Evolutionary conservation across 2,888 invertebrate genomes (phyloP).

Genomic region (Craniophora ligustri): DNA sequence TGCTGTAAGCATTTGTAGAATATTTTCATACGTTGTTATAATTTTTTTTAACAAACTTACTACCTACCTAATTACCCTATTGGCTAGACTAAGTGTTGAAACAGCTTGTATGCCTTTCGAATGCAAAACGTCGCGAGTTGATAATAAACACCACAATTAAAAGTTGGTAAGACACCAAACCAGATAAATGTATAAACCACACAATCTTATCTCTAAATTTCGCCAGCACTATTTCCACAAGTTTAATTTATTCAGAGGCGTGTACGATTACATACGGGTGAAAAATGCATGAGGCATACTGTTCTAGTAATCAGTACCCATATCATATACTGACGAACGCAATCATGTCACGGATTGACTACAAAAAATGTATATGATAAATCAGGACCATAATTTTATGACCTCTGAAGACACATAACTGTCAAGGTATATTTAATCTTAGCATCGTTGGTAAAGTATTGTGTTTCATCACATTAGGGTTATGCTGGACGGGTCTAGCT

Average conservation of each 20-base stretch:
- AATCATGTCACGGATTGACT: constrained; percentile 67
- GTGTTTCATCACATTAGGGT: constrained; percentile 16
- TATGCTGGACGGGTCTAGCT: constrained; percentile 47
- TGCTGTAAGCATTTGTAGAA: too few species aligned
- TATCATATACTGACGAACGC: constrained; percentile 60
- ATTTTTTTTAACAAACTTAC: too few species aligned
- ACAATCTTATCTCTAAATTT: constrained; percentile 32
- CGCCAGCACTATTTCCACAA: constrained; percentile 22
- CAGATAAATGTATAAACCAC: not conserved
- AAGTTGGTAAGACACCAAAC: not conserved
- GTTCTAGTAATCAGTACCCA: constrained; percentile 47
- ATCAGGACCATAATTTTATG: constrained; percentile 48
- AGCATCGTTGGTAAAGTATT: constrained; percentile 11
- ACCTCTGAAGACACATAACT: constrained; percentile 24
- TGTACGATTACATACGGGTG: constrained; percentile 16
- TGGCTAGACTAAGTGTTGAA: too few species aligned
- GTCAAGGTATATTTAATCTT: constrained; percentile 45
- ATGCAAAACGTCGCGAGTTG: not conserved
- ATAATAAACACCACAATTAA: constrained; percentile 1
- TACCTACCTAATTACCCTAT: too few species aligned
- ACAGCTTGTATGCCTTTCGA: too few species aligned
- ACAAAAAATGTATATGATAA: constrained; percentile 63
- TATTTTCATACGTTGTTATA: too few species aligned
- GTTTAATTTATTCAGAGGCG: constrained; percentile 28
- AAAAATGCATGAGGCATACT: constrained; percentile 30